phyloP scores from a whole-genome alignment of 2,797 vertebrate species.

The Tragelaphus eurycerus region DNA sequence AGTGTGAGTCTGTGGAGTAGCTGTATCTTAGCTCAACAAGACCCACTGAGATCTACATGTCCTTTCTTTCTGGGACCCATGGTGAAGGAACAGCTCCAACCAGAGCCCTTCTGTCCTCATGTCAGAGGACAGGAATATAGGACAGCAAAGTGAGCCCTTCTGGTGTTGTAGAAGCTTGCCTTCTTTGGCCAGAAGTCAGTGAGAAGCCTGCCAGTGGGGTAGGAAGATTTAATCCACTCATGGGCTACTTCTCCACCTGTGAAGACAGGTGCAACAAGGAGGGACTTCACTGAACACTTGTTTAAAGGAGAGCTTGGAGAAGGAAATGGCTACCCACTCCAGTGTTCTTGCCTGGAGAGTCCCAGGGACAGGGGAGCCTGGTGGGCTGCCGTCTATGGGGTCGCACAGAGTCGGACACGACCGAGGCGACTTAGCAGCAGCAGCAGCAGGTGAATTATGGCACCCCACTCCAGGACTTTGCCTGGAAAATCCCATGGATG shows the following conservation, averaged over 20 bases:
- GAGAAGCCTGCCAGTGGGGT: background rate
- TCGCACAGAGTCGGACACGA: no score
- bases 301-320: background rate
- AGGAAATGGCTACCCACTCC: no score
- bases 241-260: background rate
- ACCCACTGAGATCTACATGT: background rate
- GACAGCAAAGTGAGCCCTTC: background rate
- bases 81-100: background rate
- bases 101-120: background rate
- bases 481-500: no score
- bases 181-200: background rate
- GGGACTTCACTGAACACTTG: background rate
- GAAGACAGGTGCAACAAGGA: background rate
- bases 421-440: no score
- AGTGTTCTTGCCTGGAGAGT: no score
- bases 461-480: no score
- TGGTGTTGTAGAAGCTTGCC: background rate
- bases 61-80: background rate
- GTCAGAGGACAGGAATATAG: background rate
- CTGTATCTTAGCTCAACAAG: background rate
- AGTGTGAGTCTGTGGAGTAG: background rate
- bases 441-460: no score
- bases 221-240: background rate
- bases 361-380: no score
- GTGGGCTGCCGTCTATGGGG: no score